These are phyloP conservation scores for Watsonalla binaria DNA, from an alignment of 2,888 invertebrate species.

Conservation along the genomic window DNA sequence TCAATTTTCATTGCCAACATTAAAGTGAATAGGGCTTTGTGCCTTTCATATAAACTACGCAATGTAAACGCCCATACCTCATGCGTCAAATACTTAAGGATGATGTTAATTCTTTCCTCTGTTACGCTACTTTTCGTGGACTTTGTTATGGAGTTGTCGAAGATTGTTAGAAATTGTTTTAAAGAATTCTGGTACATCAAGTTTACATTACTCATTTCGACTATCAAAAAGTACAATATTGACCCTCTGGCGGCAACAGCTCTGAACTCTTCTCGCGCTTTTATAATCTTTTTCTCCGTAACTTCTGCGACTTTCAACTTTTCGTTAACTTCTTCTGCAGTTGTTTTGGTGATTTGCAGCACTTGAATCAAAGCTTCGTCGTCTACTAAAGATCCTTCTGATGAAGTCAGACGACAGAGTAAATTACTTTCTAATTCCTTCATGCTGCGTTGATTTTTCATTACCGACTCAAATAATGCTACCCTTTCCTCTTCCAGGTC, in stretches of 20 bases:
- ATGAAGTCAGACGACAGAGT: conserved; percentile 93
- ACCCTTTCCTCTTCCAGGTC: conserved; percentile 97
- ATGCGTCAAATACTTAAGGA: conserved; percentile 91
- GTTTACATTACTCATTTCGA: conserved; percentile 98
- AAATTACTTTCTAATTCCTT: conserved; percentile 96
- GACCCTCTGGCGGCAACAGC: conserved; percentile 97
- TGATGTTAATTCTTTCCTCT: conserved; percentile 91
- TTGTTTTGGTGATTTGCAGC: conserved; percentile 90
- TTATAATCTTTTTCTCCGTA: conserved; percentile 95
- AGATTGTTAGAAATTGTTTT: conserved; percentile 95
- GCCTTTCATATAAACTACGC: conserved; percentile 94
- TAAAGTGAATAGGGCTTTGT: conserved; percentile 94
- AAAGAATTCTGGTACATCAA: conserved; percentile 98
- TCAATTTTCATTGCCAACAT: conserved; percentile 98
- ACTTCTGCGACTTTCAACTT: conserved; percentile 95
- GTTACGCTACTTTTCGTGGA: conserved; percentile 91
- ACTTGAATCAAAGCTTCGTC: conserved; percentile 96
- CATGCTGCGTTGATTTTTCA: conserved; percentile 97
- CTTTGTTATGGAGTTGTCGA: conserved; percentile 95
- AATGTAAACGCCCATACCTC: conserved; percentile 96
- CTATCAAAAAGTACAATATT: conserved; percentile 96
- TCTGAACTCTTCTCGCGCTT: conserved; percentile 96
- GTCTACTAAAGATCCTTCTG: conserved; percentile 95
- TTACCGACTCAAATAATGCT: conserved; percentile 95
- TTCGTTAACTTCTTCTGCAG: conserved; percentile 96